Evolutionary conservation across 2,888 invertebrate genomes (phyloP).

Genomic region (Alcis repandata): DNA sequence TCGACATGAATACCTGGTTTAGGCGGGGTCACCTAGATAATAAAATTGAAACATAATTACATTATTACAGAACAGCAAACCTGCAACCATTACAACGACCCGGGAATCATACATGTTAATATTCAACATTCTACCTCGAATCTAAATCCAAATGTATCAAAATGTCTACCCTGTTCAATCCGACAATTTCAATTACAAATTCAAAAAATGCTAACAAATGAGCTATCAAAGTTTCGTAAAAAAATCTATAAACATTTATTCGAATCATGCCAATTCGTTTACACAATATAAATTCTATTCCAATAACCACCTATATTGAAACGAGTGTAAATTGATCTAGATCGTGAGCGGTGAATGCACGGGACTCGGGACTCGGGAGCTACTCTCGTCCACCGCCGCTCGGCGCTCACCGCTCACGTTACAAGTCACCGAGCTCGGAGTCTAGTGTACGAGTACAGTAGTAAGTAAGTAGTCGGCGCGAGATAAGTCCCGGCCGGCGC

Average conservation of each 20-base stretch:
- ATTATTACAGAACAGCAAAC: slow-evolving; percentile 27
- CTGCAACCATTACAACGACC: not conserved
- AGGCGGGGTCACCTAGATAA: slow-evolving; percentile 46
- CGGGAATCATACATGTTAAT: not conserved
- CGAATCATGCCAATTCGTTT: slow-evolving; percentile 39
- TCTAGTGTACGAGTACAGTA: too few species aligned
- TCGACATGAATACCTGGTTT: slow-evolving; percentile 43
- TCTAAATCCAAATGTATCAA: slow-evolving; percentile 29
- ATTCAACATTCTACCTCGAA: slow-evolving; percentile 33
- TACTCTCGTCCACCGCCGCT: too few species aligned
- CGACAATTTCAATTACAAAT: not conserved
- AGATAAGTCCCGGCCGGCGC: slow-evolving; percentile 7
- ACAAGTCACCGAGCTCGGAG: too few species aligned
- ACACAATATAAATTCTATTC: slow-evolving; percentile 32
- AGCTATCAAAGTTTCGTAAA: not conserved
- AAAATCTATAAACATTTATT: slow-evolving; percentile 15
- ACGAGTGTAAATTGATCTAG: slow-evolving; percentile 13
- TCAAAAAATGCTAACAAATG: slow-evolving; percentile 25
- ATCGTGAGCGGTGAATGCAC: slow-evolving; percentile 1
- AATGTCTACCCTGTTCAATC: slow-evolving; percentile 37
- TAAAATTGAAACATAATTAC: slow-evolving; percentile 39
- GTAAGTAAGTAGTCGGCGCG: too few species aligned
- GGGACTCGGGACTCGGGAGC: too few species aligned
- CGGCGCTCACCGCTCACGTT: too few species aligned
- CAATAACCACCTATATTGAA: slow-evolving; percentile 30